Base-by-base conservation (phyloP, 2,888 invertebrate genomes). In the Xylophagus ater region DNA sequence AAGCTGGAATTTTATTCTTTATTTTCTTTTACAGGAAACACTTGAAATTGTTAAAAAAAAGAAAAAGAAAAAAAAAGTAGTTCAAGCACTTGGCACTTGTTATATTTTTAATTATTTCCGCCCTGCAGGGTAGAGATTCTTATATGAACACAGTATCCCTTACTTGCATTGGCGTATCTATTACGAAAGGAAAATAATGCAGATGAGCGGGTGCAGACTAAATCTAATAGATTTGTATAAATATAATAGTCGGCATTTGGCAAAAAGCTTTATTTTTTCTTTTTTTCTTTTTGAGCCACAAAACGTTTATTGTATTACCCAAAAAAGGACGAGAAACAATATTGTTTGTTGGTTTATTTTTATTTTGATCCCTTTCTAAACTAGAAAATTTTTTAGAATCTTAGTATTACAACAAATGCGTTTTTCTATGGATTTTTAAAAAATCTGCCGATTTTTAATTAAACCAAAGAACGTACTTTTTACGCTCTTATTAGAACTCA, bases 31-130 rank as follows among this genome's bases (percentile, higher is more conserved):
- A 28, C n/a, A 19, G 40, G 12, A 29, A 25, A 26, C 31, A 31
- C 24, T 35, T 42, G 20, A 24, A 38, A 18, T 9, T n/a, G 17
- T 18, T 17, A 26, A 35, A 26, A 34, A 34, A 34, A 34, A 10
- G 10, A 23, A 13, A 29, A 15, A n/a, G 34, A 23, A n/a, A n/a
- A n/a, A 15, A 30, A 40, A 43, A 43, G 32, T 39, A 32, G 37
- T 40, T 40, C 40, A 43, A 43, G 43, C 28, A 34, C 40, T 43
- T 34, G 36, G 40, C 43, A 43, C 43, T 43, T 40, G 43, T 43
- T 43, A 37, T 37, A 43, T 43, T 43, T 43, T 43, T 43, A 43
- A 43, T 43, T 43, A 43, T 43, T 43, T 43, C 43, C 43, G 28
- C 26, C 25, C 25, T 25, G n/a, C 19, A 34, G 20, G 9, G 26